Conservation (phyloP, 2,797 vertebrate species). For the Phyllotis vaccarum region DNA sequence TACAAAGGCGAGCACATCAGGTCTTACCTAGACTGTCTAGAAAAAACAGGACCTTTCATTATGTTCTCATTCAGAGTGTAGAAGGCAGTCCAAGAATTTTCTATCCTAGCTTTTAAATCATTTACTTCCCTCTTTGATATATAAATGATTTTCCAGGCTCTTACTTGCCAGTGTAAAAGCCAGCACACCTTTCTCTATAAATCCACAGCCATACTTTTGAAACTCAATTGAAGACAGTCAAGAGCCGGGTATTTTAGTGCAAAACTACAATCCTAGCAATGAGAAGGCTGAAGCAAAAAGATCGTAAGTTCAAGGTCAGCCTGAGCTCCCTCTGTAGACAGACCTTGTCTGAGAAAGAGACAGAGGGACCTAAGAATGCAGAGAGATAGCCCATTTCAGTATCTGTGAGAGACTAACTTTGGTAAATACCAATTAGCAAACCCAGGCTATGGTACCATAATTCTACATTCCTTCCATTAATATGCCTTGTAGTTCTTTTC, state of each 20-base stretch:
- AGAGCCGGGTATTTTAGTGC: background rate
- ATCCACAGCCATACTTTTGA: background rate
- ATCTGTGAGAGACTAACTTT: background rate
- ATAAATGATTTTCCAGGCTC: background rate
- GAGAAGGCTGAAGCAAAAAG: too few relatives aligned
- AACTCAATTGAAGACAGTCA: conserved; percentile 5
- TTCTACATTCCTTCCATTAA: background rate
- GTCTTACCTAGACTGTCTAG: conserved; percentile 4
- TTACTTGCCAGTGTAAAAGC: background rate
- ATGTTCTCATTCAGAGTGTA: background rate
- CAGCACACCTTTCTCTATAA: conserved; percentile 29
- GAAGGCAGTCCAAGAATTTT: background rate
- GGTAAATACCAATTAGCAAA: background rate
- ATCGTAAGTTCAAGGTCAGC: background rate
- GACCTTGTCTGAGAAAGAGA: background rate
- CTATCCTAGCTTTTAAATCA: background rate
- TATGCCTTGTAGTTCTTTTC: background rate
- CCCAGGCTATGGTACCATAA: background rate
- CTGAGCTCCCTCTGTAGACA: background rate
- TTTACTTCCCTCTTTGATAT: background rate
- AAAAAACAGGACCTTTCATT: background rate
- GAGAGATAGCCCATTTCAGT: background rate
- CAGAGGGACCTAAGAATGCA: too few relatives aligned
- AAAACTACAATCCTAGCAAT: background rate
- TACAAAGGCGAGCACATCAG: background rate